Base-by-base conservation (phyloP, 2,113 vertebrate genomes). In the Tinamus guttatus region DNA sequence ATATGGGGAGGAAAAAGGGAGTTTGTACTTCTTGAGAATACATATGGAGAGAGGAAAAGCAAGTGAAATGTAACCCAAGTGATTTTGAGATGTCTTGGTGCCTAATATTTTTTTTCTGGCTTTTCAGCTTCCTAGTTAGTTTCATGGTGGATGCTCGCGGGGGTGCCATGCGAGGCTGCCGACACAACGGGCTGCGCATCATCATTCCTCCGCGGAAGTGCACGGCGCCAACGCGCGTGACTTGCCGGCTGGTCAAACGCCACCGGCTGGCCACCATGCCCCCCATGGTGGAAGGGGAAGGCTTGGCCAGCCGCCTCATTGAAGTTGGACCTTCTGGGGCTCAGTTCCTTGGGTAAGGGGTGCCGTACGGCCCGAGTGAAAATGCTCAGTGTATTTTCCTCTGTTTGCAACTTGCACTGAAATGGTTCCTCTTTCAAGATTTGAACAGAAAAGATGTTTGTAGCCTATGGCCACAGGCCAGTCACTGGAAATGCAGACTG, bases 131-230 rank as follows among this genome's bases (percentile, higher is more conserved):
- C 97, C 98, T 99, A 92, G 99, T 99, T 91, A 99, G 99, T 96
- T 99, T 99, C 95, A 99, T 99, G 99, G 99, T 99, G 97, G 99
- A 99, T 5, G 99, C 99, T 52, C 98, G 99, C 43, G 99, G 99
- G 8, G 99, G 99, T 18, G 99, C 99, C 74, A 99, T 99, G 99
- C 96, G 99, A 9, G 99, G 99, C 2, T 99, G 99, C 95, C 98
- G 99, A 28, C 99, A 99, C 93, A 99, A 99, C 0, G 99, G 99
- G 28, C 98, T 99, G 5, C 98, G 99, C 27, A 99, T 99, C 93
- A 99, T 99, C 82, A 99, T 99, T 73, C 99, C 99, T 0, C 99
- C 99, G 1, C 98, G 98, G 91, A 99, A 99, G 90, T 99, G 99
- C 96, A 99, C 99, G 1, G 99, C 99, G 4, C 99, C 99, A 0